Conservation (phyloP, 2,888 invertebrate genomes). For the Hirtodrosophila alboralis region DNA sequence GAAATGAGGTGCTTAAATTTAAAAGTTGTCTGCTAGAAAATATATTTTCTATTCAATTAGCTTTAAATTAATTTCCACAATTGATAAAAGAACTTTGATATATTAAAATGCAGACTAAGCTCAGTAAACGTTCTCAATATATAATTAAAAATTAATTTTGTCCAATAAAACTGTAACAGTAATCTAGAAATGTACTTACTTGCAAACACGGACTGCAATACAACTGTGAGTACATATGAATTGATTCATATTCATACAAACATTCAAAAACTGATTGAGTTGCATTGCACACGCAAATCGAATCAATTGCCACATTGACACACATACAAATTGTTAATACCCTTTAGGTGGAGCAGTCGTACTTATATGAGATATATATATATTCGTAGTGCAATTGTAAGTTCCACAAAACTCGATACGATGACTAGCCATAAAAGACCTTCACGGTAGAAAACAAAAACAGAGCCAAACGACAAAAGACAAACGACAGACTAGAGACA, state of each 20-base stretch:
- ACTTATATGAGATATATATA: neutral
- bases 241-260: constrained; percentile 46
- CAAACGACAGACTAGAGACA: constrained; percentile 11
- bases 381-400: constrained; percentile 25
- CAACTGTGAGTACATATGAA: too few species aligned
- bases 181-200: too few species aligned
- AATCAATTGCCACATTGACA: constrained; percentile 77
- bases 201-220: too few species aligned
- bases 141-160: too few species aligned
- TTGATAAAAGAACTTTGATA: too few species aligned
- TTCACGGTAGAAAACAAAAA: constrained; percentile 64
- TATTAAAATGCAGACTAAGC: too few species aligned
- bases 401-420: constrained; percentile 16
- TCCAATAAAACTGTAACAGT: too few species aligned
- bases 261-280: constrained; percentile 47
- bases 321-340: constrained; percentile 47
- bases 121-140: too few species aligned
- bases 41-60: too few species aligned
- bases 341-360: constrained; percentile 11
- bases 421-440: constrained; percentile 67
- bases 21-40: too few species aligned
- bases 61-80: too few species aligned
- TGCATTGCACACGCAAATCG: constrained; percentile 69
- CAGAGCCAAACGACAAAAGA: constrained; percentile 45
- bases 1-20: too few species aligned